Evolutionary conservation across 2,113 vertebrate species (phyloP).

Genomic region (Ctenomys sociabilis): DNA sequence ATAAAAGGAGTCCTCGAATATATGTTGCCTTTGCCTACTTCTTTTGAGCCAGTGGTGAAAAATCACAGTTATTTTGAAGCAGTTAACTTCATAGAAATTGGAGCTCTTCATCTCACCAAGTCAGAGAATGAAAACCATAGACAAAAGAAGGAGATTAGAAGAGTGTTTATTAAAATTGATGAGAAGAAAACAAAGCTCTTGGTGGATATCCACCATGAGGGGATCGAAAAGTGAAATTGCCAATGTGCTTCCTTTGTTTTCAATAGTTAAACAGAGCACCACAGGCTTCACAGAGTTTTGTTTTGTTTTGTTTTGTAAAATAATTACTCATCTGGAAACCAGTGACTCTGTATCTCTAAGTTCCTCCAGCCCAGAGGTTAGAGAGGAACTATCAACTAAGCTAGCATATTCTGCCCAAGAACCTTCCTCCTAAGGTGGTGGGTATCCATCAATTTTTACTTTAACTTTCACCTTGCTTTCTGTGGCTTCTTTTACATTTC

Average conservation of each 20-base stretch:
- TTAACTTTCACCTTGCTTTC: not conserved
- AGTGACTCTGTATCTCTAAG: not conserved
- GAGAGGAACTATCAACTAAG: not conserved
- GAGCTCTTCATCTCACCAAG: not conserved
- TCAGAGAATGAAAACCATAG: not conserved
- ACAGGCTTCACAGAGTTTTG: not conserved
- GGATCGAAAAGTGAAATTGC: not conserved
- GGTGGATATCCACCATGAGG: not conserved
- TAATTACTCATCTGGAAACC: not conserved
- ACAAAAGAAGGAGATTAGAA: not conserved
- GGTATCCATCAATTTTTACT: not conserved
- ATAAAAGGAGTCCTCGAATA: not conserved
- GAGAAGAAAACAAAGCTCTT: not conserved
- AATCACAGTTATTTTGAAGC: no score
- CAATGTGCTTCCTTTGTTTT: not conserved
- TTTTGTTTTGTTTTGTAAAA: not conserved
- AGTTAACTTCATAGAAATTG: not conserved
- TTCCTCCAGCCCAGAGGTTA: not conserved
- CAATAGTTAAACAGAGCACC: not conserved
- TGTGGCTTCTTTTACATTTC: not conserved
- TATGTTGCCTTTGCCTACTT: conserved; percentile 3
- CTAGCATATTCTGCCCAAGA: not conserved
- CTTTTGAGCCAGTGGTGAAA: not conserved
- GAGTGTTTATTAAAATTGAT: not conserved
- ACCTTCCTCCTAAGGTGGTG: not conserved